Evolutionary conservation across 2,888 invertebrate genomes (phyloP), one percentile per base, ranked within the genome.

Genomic region (Pseudanteris insignis): DNA sequence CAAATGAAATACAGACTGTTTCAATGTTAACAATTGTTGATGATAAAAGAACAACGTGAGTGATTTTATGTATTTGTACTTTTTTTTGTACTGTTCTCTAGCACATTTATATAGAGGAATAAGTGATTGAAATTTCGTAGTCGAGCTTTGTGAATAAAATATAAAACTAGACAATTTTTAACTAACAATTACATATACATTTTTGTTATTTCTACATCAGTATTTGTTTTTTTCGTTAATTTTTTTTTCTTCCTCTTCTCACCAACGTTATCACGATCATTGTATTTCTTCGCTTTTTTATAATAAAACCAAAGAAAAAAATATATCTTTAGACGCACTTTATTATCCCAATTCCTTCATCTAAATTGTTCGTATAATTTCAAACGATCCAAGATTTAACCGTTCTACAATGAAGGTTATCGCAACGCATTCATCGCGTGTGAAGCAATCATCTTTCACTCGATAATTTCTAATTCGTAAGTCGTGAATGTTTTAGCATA

Each of bases 261-360:
- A 34, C 46, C 47, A 53, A 54, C 58, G 30, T 54, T 58, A 44
- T 58, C 57, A 61, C 60, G 54, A 47, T 55, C 48, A 40, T 37
- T 70, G 64, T 68, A 67, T 47, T 67, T 67, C 63, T 67, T 69
- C 67, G 67, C 67, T 66, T 72, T n/a, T 72, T 71, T 74, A 50
- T 69, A 77, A 77, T 75, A 78, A 76, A 77, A 74, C 76, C 75
- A 76, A 77, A 76, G 76, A 78, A 64, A 70, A 67, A 63, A 53
- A 40, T 43, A 58, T 28, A 38, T 59, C 25, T 33, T 57, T 33
- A 40, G 54, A 54, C 54, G 41, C 51, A 60, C 18, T 43, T 57
- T 48, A 37, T 54, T 53, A 44, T 34, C 54, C 50, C 15, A 26
- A 15, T 33, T 54, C 57, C 54, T 44, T 9, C 13, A 32, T 32